Evolutionary conservation across 1,140 invertebrate genomes (phyloP).

Genomic region (Gonatopus flavifemur): DNA sequence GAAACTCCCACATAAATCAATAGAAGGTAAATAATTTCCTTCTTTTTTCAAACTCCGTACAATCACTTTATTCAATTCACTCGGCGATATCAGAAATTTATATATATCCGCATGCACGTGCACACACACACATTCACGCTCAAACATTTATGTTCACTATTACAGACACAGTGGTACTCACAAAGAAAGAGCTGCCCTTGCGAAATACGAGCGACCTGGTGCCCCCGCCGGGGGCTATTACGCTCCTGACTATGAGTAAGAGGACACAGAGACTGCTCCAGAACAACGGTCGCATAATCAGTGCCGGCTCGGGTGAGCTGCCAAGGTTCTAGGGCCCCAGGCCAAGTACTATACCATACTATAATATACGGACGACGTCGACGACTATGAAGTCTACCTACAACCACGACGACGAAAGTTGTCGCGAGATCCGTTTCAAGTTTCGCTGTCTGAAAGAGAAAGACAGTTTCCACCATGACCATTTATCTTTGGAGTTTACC

Average conservation of each 20-base stretch:
- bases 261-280: slow-evolving; percentile 24
- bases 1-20: no score
- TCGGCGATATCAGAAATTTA: no score
- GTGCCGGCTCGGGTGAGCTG: not conserved
- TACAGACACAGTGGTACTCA: slow-evolving; percentile 47
- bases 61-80: no score
- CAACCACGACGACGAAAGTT: no score
- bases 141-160: no score
- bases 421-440: slow-evolving; percentile 17
- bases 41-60: no score
- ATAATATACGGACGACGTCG: slow-evolving; percentile 6
- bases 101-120: not conserved
- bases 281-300: slow-evolving; percentile 32
- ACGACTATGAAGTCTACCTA: slow-evolving; percentile 4
- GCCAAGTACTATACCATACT: slow-evolving; percentile 1
- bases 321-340: not conserved
- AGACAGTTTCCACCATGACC: no score
- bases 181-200: slow-evolving; percentile 52
- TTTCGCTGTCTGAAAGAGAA: no score
- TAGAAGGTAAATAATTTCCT: no score
- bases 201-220: slow-evolving; percentile 44
- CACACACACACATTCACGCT: no score
- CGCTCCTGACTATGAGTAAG: slow-evolving; percentile 1
- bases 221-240: slow-evolving; percentile 14
- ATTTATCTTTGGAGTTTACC: no score